A percentile compares a stretch with the other conserved stretches of the same genome.
Evolutionary conservation across 2,888 invertebrate species (phyloP).

Genomic region (Andrena haemorrhoa): DNA sequence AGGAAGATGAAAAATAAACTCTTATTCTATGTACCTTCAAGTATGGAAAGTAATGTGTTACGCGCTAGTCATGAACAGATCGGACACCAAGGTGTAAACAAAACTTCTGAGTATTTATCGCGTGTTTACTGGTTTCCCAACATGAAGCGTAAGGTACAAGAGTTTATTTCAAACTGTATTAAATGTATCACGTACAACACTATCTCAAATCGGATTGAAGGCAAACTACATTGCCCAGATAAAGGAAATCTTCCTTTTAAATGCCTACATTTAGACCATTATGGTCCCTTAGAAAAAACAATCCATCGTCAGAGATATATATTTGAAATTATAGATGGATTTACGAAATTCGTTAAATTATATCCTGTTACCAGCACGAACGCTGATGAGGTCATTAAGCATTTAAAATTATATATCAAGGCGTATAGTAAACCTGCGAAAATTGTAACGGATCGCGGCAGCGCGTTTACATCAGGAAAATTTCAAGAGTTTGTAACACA

Average conservation of each 20-base stretch:
- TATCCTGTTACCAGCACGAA: background rate
- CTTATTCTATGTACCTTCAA: constrained; percentile 3
- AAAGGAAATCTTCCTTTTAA: constrained; percentile 16
- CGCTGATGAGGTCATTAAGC: too few relatives aligned
- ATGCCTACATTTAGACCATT: constrained; percentile 11
- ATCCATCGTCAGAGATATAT: constrained; percentile 14
- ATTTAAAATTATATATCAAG: too few relatives aligned
- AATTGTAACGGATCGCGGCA: constrained; percentile 6
- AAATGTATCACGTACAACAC: constrained; percentile 17
- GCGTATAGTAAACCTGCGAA: background rate
- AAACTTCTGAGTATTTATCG: background rate
- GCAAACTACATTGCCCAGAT: constrained; percentile 5
- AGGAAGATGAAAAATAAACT: background rate
- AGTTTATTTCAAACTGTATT: constrained; percentile 3
- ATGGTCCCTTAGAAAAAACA: background rate
- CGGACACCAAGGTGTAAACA: background rate
- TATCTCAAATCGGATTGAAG: constrained; percentile 8
- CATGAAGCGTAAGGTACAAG: background rate
- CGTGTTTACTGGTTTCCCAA: constrained; percentile 1
- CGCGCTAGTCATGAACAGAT: constrained; percentile 1
- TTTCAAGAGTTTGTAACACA: constrained; percentile 35
- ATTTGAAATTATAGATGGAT: constrained; percentile 26
- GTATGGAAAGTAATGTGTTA: background rate
- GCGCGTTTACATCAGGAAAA: constrained; percentile 14
- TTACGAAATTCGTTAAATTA: constrained; percentile 12